Conservation (phyloP, 2,113 vertebrate genomes). For the Paratilapia polleni region DNA sequence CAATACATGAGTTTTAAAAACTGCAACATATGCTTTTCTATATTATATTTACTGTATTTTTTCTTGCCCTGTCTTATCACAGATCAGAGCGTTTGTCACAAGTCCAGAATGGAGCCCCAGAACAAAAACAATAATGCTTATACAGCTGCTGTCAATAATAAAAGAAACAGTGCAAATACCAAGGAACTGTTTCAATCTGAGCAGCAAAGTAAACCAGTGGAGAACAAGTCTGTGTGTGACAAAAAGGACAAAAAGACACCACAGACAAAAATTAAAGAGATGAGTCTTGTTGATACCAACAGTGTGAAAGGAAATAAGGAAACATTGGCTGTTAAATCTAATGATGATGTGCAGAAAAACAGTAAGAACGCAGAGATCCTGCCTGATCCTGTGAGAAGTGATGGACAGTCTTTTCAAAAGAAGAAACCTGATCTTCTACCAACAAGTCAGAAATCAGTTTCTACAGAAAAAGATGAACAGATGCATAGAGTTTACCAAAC, state of each 20-base stretch:
- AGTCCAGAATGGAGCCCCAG: conserved; percentile 49
- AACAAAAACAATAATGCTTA: conserved; percentile 85
- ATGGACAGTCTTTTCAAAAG: conserved; percentile 12
- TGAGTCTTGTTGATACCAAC: neutral
- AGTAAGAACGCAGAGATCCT: conserved; percentile 6
- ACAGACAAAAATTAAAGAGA: conserved; percentile 23
- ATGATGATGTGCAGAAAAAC: conserved; percentile 17
- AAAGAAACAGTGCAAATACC: conserved; percentile 29
- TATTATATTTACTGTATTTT: neutral
- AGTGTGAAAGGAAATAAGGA: conserved; percentile 32
- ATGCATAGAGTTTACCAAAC: conserved; percentile 40
- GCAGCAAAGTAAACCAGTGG: neutral
- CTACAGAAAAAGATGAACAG: conserved; percentile 32
- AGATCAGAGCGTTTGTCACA: conserved; percentile 29
- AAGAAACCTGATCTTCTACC: conserved; percentile 22
- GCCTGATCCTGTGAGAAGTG: conserved; percentile 26
- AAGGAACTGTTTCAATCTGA: conserved; percentile 33
- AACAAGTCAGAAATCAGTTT: conserved; percentile 23
- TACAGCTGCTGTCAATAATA: conserved; percentile 59
- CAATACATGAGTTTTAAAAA: neutral
- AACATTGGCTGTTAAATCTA: conserved; percentile 14
- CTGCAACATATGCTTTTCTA: neutral
- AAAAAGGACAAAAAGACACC: conserved; percentile 24
- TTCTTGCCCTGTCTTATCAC: conserved; percentile 6
- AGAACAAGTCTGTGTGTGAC: conserved; percentile 7